A percentile compares a stretch with the other conserved stretches of the same genome.
Evolutionary conservation across 2,113 vertebrate species (phyloP).

Genomic region (Megaleporinus macrocephalus): DNA sequence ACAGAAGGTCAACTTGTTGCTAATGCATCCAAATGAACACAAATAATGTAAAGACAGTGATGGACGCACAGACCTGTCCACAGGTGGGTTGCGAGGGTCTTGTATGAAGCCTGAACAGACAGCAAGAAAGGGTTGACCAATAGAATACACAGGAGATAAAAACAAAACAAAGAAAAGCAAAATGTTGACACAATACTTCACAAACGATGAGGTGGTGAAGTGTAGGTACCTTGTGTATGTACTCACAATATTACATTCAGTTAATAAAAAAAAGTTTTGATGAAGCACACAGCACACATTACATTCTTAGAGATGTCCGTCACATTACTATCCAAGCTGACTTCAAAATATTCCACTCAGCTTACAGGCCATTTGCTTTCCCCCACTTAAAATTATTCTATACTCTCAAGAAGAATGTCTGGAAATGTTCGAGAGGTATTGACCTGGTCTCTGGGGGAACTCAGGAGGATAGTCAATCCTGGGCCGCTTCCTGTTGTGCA

Average conservation of each 20-base stretch:
- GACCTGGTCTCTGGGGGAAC: slow-evolving; percentile 98
- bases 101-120: slow-evolving; percentile 94
- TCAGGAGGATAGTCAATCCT: slow-evolving; percentile 95
- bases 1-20: slow-evolving; percentile 59
- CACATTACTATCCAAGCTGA: not conserved
- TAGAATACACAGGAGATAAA: not conserved
- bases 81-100: slow-evolving; percentile 93
- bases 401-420: not conserved
- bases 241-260: not conserved
- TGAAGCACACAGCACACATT: not conserved
- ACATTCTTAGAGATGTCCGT: not conserved
- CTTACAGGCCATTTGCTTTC: not conserved
- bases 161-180: not conserved
- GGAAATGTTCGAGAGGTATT: slow-evolving; percentile 71
- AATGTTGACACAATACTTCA: not conserved
- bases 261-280: not conserved
- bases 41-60: not conserved
- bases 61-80: slow-evolving; percentile 92
- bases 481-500: slow-evolving; percentile 98
- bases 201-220: too few species aligned
- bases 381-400: not conserved
- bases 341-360: not conserved
- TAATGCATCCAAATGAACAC: slow-evolving; percentile 59
- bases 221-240: not conserved
- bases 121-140: slow-evolving; percentile 54